Evolutionary conservation across 1,140 invertebrate species (phyloP).

Genomic region (Bombus huntii): DNA sequence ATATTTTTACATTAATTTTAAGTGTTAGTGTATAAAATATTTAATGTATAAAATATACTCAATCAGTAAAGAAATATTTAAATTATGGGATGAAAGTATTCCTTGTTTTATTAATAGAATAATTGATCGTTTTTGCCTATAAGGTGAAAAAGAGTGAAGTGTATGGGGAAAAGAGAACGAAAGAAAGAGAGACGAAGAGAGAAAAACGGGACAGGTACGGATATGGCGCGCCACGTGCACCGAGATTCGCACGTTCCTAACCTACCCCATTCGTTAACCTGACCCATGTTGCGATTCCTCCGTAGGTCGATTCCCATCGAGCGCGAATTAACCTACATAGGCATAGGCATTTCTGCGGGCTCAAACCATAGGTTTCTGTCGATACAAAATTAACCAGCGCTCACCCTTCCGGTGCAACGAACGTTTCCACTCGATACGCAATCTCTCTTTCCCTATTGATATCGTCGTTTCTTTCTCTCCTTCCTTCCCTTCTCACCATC

Average conservation of each 20-base stretch:
- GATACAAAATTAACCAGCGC: slow-evolving; percentile 65
- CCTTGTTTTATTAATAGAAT: too few relatives aligned
- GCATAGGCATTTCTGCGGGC: slow-evolving; percentile 53
- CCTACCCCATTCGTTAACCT: slow-evolving; percentile 70
- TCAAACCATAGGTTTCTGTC: slow-evolving; percentile 46
- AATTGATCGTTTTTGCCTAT: neutral
- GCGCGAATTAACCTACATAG: slow-evolving; percentile 70
- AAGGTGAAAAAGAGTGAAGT: neutral
- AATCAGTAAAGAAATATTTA: neutral
- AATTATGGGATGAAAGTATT: neutral
- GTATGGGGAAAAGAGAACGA: too few relatives aligned
- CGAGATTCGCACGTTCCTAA: slow-evolving; percentile 60
- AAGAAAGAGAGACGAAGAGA: slow-evolving; percentile 2
- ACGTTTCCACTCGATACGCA: slow-evolving; percentile 15
- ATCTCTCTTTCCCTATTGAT: neutral
- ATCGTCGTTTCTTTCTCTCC: neutral
- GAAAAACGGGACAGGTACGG: slow-evolving; percentile 19
- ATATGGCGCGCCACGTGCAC: slow-evolving; percentile 34
- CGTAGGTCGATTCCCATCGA: slow-evolving; percentile 68
- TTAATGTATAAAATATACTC: too few relatives aligned
- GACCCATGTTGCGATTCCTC: slow-evolving; percentile 62
- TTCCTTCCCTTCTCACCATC: neutral
- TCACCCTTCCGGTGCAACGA: slow-evolving; percentile 6
- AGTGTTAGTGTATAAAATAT: too few relatives aligned
- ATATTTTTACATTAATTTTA: too few relatives aligned